Evolutionary conservation across 64 coral and sea anemone species (phyloP).

Genomic region (Stichodactyla mertensii): DNA sequence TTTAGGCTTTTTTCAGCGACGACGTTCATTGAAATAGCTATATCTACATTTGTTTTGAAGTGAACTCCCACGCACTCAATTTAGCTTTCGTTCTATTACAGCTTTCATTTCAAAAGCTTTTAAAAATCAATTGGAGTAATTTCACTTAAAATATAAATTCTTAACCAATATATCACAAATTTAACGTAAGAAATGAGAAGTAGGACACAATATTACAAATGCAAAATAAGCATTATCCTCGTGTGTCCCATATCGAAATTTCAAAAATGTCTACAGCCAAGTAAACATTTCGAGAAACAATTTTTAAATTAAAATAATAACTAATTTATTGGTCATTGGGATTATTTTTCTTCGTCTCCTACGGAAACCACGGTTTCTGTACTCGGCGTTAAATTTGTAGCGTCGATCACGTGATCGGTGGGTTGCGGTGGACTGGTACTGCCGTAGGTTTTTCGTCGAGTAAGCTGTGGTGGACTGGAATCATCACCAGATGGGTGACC

Average conservation of each 20-base stretch:
- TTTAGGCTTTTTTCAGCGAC: no score
- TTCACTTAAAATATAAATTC: not conserved
- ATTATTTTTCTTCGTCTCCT: slow-evolving; percentile 46
- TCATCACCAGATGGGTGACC: slow-evolving; percentile 24
- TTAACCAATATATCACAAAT: not conserved
- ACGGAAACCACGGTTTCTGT: slow-evolving; percentile 69
- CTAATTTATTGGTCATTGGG: not conserved
- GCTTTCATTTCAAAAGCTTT: not conserved
- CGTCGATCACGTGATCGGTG: slow-evolving; percentile 87
- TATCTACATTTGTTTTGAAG: no score
- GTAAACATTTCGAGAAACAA: not conserved
- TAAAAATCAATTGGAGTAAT: not conserved
- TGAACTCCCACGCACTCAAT: no score
- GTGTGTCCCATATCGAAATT: not conserved
- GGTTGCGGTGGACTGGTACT: slow-evolving; percentile 11
- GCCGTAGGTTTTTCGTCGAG: slow-evolving; percentile 79
- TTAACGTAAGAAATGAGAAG: not conserved
- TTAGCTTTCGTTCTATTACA: no score
- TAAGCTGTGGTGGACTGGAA: slow-evolving; percentile 67
- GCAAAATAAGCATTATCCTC: slow-evolving; percentile 2
- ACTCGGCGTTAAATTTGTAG: slow-evolving; percentile 72
- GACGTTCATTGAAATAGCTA: no score
- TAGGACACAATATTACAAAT: not conserved
- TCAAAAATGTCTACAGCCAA: not conserved
- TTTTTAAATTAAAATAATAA: not conserved